phyloP scores from a whole-genome alignment of 2,888 invertebrate species.

The Serripes groenlandicus region DNA sequence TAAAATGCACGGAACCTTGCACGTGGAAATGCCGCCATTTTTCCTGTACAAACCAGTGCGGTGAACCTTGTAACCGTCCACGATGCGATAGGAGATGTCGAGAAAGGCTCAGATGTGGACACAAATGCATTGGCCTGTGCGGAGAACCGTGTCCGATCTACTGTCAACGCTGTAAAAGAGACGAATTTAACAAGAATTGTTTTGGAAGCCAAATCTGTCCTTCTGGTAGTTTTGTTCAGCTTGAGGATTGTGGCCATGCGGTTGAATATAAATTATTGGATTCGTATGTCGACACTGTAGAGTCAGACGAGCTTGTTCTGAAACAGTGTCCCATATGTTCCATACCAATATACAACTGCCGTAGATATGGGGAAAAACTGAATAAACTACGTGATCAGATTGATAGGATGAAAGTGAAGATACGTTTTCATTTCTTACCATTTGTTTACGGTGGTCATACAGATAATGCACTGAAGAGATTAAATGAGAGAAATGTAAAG shows the following conservation, averaged over 20 bases:
- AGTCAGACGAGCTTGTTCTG: conserved; percentile 68
- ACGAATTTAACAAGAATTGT: conserved; percentile 79
- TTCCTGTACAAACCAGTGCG: conserved; percentile 80
- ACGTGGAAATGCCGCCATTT: conserved; percentile 82
- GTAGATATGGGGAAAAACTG: background rate
- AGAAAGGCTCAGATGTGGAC: conserved; percentile 66
- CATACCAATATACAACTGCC: conserved; percentile 87
- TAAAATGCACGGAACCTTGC: conserved; percentile 85
- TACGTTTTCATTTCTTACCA: background rate
- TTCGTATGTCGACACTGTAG: conserved; percentile 87
- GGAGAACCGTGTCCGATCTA: conserved; percentile 91
- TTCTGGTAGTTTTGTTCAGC: conserved; percentile 71
- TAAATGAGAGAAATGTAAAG: background rate
- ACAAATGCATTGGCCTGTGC: conserved; percentile 90
- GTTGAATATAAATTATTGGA: conserved; percentile 85
- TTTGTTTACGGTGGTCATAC: background rate
- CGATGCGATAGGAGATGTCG: conserved; percentile 73
- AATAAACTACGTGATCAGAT: background rate
- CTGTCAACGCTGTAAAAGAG: conserved; percentile 88
- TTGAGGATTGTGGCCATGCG: conserved; percentile 81
- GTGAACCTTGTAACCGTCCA: conserved; percentile 84
- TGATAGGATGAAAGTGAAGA: background rate
- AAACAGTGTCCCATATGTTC: conserved; percentile 89
- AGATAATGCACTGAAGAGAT: background rate
- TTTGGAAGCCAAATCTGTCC: conserved; percentile 88